These are phyloP conservation scores for Alethe castanea DNA, from an alignment of 2,113 vertebrate genomes.

Conservation along the genomic window DNA sequence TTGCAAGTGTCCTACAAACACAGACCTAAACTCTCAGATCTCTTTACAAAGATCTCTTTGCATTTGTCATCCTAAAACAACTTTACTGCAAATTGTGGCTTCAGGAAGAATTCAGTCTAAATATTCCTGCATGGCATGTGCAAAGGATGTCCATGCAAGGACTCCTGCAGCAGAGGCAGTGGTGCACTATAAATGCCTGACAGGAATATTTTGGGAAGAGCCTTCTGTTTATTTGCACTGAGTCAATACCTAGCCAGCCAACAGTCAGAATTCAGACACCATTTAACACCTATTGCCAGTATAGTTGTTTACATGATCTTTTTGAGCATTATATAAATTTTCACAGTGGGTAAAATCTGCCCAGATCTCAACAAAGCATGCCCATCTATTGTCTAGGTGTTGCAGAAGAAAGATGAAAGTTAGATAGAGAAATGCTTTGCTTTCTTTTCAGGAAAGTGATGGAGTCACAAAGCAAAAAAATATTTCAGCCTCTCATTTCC, in stretches of 20 bases:
- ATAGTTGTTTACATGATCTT: neutral
- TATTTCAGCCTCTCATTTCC: neutral
- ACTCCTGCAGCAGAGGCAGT: neutral
- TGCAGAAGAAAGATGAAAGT: neutral
- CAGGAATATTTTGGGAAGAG: neutral
- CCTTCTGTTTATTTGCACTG: neutral
- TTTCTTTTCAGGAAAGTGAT: neutral
- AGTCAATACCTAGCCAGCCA: neutral
- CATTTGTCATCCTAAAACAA: neutral
- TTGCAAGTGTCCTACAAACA: neutral
- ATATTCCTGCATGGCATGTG: neutral
- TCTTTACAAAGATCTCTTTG: neutral
- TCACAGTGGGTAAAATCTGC: neutral
- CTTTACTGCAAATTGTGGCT: neutral
- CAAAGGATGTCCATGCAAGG: rapidly evolving
- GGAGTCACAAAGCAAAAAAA: neutral
- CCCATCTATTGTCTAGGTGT: neutral
- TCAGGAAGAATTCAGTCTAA: neutral
- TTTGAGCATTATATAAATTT: neutral
- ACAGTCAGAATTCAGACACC: neutral
- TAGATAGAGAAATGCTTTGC: neutral
- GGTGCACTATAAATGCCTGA: neutral
- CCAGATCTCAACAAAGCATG: neutral
- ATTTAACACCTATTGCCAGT: neutral
- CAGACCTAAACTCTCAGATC: neutral